Percentiles rank a stretch among this genome's conserved stretches.
Evolutionary conservation across 2,797 vertebrate species (phyloP).

Genomic region (Pipistrellus pygmaeus): DNA sequence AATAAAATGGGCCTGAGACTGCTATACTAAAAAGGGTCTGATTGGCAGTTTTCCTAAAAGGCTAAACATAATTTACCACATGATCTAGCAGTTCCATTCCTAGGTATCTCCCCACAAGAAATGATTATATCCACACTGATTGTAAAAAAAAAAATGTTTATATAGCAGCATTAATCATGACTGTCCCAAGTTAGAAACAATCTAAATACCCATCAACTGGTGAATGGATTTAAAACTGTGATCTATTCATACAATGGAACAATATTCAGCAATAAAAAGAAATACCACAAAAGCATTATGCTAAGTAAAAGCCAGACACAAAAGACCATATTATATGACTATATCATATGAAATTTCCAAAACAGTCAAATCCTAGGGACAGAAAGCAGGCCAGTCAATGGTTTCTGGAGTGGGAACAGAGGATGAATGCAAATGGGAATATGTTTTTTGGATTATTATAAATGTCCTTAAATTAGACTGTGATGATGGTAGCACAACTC

Average conservation of each 20-base stretch:
- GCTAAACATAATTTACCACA: background rate
- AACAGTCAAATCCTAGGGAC: background rate
- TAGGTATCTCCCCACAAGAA: background rate
- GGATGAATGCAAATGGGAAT: background rate
- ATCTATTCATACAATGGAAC: background rate
- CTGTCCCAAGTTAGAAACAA: background rate
- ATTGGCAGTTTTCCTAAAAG: background rate
- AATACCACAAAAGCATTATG: background rate
- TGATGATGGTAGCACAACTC: background rate
- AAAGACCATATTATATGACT: background rate
- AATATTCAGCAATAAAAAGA: background rate
- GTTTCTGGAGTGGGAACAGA: background rate
- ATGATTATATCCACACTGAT: background rate
- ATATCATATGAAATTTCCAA: background rate
- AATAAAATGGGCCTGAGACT: background rate
- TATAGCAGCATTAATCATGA: background rate
- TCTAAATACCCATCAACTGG: background rate
- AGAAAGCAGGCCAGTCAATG: background rate
- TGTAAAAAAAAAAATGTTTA: background rate
- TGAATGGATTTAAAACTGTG: background rate
- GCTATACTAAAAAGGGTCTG: background rate
- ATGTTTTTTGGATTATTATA: background rate
- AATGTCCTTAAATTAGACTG: background rate
- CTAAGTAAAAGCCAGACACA: background rate
- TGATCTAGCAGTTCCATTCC: background rate